phyloP scores from a whole-genome alignment of 2,888 invertebrate species.

The Ischnura elegans region DNA sequence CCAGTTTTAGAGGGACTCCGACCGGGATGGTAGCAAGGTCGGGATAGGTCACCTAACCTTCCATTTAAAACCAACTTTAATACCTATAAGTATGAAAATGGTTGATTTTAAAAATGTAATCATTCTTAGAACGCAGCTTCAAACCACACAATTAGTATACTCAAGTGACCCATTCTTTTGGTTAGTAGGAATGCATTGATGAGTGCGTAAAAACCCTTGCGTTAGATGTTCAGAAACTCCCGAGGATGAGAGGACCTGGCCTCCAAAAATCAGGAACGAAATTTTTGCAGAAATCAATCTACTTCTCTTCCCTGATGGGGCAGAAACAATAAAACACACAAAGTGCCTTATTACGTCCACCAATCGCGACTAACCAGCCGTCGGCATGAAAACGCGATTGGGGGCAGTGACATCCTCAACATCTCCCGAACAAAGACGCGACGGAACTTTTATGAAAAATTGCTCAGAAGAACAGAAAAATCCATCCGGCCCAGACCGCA shows the following conservation, averaged over 20 bases:
- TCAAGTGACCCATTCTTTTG: too few species aligned
- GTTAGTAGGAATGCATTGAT: too few species aligned
- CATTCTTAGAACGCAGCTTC: too few species aligned
- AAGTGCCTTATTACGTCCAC: background rate
- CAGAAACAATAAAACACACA: background rate
- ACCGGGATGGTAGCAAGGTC: too few species aligned
- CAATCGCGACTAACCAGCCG: background rate
- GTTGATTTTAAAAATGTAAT: too few species aligned
- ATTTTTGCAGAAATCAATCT: background rate
- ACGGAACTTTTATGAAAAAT: background rate
- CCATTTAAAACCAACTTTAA: too few species aligned
- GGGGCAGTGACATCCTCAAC: background rate
- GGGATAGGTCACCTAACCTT: too few species aligned
- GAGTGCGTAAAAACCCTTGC: too few species aligned
- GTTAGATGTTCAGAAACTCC: too few species aligned
- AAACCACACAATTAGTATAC: too few species aligned
- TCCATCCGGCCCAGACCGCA: background rate
- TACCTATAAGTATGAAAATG: too few species aligned
- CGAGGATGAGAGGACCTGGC: background rate
- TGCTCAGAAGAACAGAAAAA: background rate
- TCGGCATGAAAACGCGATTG: background rate
- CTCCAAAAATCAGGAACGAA: background rate
- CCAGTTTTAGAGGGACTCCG: too few species aligned
- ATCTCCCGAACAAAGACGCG: background rate
- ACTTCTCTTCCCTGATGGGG: background rate